phyloP scores from a whole-genome alignment of 2,888 invertebrate genomes.

The Melitaea athalia region DNA sequence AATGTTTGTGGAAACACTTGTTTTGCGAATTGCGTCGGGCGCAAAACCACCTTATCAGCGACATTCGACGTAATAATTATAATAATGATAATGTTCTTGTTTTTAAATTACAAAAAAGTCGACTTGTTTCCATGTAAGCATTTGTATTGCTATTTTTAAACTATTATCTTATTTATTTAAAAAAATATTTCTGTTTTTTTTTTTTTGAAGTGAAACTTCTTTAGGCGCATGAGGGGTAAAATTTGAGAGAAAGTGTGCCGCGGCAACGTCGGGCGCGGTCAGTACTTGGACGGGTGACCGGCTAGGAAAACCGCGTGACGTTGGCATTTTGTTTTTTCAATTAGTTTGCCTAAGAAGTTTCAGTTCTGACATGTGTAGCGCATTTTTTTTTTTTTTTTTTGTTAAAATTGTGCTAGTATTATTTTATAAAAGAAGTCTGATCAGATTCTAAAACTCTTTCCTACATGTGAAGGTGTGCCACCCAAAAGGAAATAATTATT shows the following conservation, averaged over 20 bases:
- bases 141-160: not conserved
- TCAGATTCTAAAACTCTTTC: too few relatives aligned
- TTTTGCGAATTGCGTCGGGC: slow-evolving; percentile 77
- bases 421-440: too few relatives aligned
- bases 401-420: too few relatives aligned
- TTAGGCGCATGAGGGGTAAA: too few relatives aligned
- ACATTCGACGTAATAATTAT: slow-evolving; percentile 40
- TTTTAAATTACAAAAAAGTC: slow-evolving; percentile 25
- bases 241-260: too few relatives aligned
- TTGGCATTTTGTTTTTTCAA: too few relatives aligned
- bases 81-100: slow-evolving; percentile 36
- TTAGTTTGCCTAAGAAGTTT: too few relatives aligned
- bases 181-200: not conserved
- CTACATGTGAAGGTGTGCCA: too few relatives aligned
- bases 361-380: too few relatives aligned
- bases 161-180: not conserved
- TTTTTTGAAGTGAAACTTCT: too few relatives aligned
- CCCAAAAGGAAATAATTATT: too few relatives aligned
- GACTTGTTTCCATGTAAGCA: not conserved
- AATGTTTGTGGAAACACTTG: slow-evolving; percentile 79
- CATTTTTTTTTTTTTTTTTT: not conserved
- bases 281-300: slow-evolving; percentile 78
- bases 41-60: slow-evolving; percentile 55
- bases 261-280: slow-evolving; percentile 75
- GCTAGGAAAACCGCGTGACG: slow-evolving; percentile 35